Conservation (phyloP, 2,888 invertebrate species). For the Gasteruption jaculator region DNA sequence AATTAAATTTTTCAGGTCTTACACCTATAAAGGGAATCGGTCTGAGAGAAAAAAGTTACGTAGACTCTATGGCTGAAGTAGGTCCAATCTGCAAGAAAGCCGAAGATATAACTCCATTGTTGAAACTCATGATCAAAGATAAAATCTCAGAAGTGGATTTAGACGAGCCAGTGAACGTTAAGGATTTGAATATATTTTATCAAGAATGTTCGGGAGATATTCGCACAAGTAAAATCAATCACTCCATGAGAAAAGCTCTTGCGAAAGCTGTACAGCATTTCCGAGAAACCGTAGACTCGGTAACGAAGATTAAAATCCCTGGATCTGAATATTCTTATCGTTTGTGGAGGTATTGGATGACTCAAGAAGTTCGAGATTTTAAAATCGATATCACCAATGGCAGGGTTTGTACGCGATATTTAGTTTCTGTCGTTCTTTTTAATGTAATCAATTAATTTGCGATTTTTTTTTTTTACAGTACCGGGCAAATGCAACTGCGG, state of each 20-base stretch:
- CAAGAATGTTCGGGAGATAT: slow-evolving; percentile 72
- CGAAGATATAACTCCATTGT: slow-evolving; percentile 73
- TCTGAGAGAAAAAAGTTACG: slow-evolving; percentile 58
- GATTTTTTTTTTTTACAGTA: slow-evolving; percentile 30
- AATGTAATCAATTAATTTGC: slow-evolving; percentile 1
- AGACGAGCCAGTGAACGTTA: slow-evolving; percentile 60
- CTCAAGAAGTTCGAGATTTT: slow-evolving; percentile 64
- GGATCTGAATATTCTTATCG: slow-evolving; percentile 57
- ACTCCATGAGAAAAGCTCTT: slow-evolving; percentile 64
- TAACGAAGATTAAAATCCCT: slow-evolving; percentile 46
- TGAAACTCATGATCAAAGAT: slow-evolving; percentile 62
- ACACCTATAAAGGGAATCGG: slow-evolving; percentile 61
- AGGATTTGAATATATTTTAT: slow-evolving; percentile 70
- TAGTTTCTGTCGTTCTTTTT: slow-evolving; percentile 4
- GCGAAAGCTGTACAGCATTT: slow-evolving; percentile 53
- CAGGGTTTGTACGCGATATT: too few relatives aligned
- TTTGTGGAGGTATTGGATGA: slow-evolving; percentile 76
- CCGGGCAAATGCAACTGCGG: slow-evolving; percentile 35
- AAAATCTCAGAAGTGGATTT: slow-evolving; percentile 57
- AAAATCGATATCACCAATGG: slow-evolving; percentile 63
- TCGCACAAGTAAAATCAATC: slow-evolving; percentile 66
- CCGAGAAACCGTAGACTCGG: slow-evolving; percentile 42
- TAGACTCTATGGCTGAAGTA: slow-evolving; percentile 74
- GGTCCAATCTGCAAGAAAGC: slow-evolving; percentile 80
- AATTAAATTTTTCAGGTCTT: slow-evolving; percentile 53